Evolutionary conservation across 2,888 invertebrate species (phyloP), one percentile per base, ranked within the genome.

Genomic region (Sthenelais limicola): DNA sequence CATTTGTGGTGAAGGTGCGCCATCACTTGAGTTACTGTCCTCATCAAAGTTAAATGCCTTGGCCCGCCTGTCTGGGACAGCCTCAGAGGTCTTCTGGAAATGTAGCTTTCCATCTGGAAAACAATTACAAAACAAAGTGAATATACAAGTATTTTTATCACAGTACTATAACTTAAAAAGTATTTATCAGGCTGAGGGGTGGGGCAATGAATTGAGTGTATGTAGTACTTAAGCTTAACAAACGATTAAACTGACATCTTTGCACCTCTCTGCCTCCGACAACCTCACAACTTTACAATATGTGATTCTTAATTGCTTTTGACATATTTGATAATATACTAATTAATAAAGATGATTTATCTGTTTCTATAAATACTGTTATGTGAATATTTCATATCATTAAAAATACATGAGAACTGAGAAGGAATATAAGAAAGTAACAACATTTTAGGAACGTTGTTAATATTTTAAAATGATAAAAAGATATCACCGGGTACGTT

Each of bases 31-130:
- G 9, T 74, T 73, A 35, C 94, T 94, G 83, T 96, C 95, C 82
- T 97, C 96, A 81, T 93, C 94, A 77, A 84, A 82, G 80, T 94
- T 91, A 88, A 96, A 96, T 78, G 94, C 93, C 18, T 95, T 96
- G 84, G 94, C 94, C 80, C 73, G 95, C 73, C 94, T 92, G 24
- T 93, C 93, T 32, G 94, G 91, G 58, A 94, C 92, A 0, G 96
- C 96, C 86, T 97, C 97, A 85, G 94, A 93, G 58, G 97, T 97
- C 51, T 95, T 94, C 85, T 94, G 95, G 89, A 97, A 98, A 68
- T 94, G 93, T 81, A 98, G 93, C 77, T 93, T 92, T 72, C 97
- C 97, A 89, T 96, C 92, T 92, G 88, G 0, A 84, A 84, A 69
- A 68, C 7, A 9, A 51, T 24, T 4, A 51, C 26, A 26, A 9